Conservation (phyloP, 2,113 vertebrate species). For the Orycteropus afer region DNA sequence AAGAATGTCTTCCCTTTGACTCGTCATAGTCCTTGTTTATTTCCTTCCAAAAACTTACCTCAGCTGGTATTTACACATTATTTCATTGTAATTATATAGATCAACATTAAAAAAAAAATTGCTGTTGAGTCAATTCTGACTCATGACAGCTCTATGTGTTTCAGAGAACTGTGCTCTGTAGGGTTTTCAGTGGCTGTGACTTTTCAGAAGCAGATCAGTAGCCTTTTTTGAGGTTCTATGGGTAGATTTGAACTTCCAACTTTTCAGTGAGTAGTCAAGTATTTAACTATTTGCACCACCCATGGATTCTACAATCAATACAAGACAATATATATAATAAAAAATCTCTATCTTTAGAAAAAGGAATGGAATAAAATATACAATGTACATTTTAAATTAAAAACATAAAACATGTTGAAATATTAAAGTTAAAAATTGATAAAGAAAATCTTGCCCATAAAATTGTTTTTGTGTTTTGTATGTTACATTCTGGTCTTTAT, state of each 20-base stretch:
- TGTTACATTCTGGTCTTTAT: not conserved
- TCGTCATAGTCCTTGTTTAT: not conserved
- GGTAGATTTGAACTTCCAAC: too few species aligned
- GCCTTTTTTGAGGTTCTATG: too few species aligned
- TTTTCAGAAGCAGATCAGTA: too few species aligned
- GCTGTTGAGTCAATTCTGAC: not conserved
- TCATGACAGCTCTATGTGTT: too few species aligned
- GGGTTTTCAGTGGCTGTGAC: too few species aligned
- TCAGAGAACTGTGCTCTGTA: not conserved
- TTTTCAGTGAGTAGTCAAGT: too few species aligned
- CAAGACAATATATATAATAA: not conserved
- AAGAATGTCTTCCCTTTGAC: not conserved
- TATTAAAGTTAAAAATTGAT: not conserved
- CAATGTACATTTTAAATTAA: not conserved
- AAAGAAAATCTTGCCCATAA: not conserved
- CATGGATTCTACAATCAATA: not conserved
- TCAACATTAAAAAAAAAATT: not conserved
- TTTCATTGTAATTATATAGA: not conserved
- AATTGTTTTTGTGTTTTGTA: not conserved
- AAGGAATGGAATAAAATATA: not conserved
- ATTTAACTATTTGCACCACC: too few species aligned
- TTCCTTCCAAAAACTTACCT: not conserved
- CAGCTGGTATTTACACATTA: not conserved
- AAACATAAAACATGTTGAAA: not conserved
- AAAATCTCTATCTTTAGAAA: slow-evolving; percentile 1